Evolutionary conservation across 1,140 invertebrate genomes (phyloP).

Genomic region (Leptinotarsa lineolata): DNA sequence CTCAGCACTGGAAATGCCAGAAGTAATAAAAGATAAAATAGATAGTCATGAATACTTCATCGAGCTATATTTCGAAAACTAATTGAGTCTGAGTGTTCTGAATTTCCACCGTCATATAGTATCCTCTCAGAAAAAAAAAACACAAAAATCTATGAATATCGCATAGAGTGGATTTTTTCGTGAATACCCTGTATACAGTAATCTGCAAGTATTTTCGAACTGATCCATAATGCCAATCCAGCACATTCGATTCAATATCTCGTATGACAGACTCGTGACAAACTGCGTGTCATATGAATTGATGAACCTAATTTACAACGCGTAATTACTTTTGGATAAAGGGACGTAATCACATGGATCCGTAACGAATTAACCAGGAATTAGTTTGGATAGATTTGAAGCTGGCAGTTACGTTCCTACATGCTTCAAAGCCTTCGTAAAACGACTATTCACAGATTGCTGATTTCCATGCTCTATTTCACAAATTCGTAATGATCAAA

Average conservation of each 20-base stretch:
- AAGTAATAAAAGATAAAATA: too few species aligned
- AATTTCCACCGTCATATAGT: too few species aligned
- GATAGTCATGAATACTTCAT: too few species aligned
- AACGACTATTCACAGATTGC: not conserved
- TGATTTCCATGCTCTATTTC: slow-evolving; percentile 1
- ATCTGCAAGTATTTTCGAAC: too few species aligned
- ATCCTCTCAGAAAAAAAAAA: too few species aligned
- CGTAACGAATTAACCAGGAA: slow-evolving; percentile 18
- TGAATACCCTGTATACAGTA: too few species aligned
- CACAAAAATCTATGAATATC: too few species aligned
- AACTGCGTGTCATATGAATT: slow-evolving; percentile 34
- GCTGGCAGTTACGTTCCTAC: not conserved
- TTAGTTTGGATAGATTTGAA: slow-evolving; percentile 17
- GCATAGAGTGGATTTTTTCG: too few species aligned
- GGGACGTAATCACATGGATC: slow-evolving; percentile 32
- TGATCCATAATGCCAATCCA: not conserved
- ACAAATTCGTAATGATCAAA: not conserved
- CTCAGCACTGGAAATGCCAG: too few species aligned
- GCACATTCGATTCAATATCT: slow-evolving; percentile 16
- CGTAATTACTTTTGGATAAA: slow-evolving; percentile 33
- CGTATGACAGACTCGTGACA: slow-evolving; percentile 28
- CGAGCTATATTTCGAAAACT: too few species aligned
- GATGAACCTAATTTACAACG: slow-evolving; percentile 33
- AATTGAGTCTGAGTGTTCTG: too few species aligned
- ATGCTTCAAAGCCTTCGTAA: not conserved